phyloP scores from a whole-genome alignment of 1,140 invertebrate species.

The Idris sp. region DNA sequence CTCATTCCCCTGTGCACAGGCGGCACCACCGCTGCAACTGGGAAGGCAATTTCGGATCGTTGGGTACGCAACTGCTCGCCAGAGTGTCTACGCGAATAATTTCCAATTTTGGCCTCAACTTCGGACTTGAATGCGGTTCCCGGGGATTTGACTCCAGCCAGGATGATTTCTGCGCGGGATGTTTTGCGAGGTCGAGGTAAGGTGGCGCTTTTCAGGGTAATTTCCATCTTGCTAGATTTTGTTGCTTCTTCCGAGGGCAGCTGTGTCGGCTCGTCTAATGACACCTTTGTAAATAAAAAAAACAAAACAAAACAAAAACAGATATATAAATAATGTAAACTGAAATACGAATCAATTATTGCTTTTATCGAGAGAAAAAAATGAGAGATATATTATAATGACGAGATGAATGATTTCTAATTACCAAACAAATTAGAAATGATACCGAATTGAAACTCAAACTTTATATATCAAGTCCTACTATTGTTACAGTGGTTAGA shows the following conservation, averaged over 20 bases:
- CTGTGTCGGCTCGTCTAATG: conserved; percentile 37
- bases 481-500: conserved; percentile 32
- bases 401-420: conserved; percentile 28
- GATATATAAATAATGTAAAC: no score
- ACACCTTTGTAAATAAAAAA: conserved; percentile 51
- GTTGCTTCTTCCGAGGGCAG: conserved; percentile 66
- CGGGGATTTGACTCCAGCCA: conserved; percentile 76
- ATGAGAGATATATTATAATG: background rate
- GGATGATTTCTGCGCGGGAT: conserved; percentile 82
- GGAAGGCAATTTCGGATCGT: conserved; percentile 81
- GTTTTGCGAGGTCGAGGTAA: conserved; percentile 82
- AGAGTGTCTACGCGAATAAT: conserved; percentile 67
- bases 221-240: conserved; percentile 81
- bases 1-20: conserved; percentile 72
- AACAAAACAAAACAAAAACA: no score
- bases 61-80: conserved; percentile 73
- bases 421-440: conserved; percentile 29
- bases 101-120: conserved; percentile 81
- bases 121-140: conserved; percentile 80
- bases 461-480: background rate
- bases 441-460: background rate
- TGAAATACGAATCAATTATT: no score
- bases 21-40: conserved; percentile 76
- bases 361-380: no score
- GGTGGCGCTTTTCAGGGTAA: conserved; percentile 83